A percentile compares a stretch with the other conserved stretches of the same genome.
phyloP scores from a whole-genome alignment of 2,888 invertebrate genomes.

The Leptinotarsa juncta region DNA sequence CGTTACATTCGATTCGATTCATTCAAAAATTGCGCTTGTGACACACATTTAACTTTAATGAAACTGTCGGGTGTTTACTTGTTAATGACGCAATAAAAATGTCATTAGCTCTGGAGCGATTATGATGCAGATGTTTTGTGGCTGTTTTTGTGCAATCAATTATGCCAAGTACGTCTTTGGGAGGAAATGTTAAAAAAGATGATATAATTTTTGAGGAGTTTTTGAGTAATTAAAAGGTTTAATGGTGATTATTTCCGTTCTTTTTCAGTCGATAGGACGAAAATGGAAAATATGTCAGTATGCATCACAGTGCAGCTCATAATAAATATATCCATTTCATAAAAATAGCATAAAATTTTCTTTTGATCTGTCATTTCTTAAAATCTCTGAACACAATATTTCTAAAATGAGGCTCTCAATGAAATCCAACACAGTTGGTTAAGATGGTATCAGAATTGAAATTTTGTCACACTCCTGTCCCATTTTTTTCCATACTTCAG shows the following conservation, averaged over 20 bases:
- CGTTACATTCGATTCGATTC: slow-evolving; percentile 10
- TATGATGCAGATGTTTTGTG: slow-evolving; percentile 23
- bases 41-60: slow-evolving; percentile 32
- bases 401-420: no score
- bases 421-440: no score
- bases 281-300: neutral
- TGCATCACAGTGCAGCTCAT: neutral
- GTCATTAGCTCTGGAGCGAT: slow-evolving; percentile 23
- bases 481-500: no score
- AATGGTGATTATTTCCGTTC: slow-evolving; percentile 18
- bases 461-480: no score
- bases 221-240: slow-evolving; percentile 1
- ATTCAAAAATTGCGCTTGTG: slow-evolving; percentile 5
- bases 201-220: slow-evolving; percentile 1
- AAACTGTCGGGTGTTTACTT: slow-evolving; percentile 42
- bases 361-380: no score
- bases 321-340: no score
- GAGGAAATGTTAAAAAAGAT: slow-evolving; percentile 14
- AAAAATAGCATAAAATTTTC: no score
- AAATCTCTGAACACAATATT: no score
- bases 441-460: no score
- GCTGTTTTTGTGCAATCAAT: slow-evolving; percentile 8
- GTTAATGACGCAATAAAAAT: slow-evolving; percentile 44
- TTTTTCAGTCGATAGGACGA: neutral
- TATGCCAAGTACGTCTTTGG: slow-evolving; percentile 20